Conservation (phyloP, 2,113 vertebrate species). For the Ardeotis arabs region DNA sequence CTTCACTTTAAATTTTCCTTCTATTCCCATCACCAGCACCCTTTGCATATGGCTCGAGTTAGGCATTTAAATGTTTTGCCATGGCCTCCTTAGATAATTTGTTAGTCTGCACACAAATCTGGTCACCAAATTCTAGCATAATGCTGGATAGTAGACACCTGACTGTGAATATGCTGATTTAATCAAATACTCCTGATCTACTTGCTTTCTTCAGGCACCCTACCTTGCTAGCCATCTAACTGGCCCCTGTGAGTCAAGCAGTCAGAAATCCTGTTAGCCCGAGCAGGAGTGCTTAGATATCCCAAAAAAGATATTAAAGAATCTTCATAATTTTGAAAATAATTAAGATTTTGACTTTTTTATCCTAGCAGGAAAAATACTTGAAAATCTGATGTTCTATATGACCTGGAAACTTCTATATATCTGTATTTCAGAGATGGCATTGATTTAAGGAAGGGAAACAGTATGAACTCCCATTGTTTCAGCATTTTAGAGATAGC, state of each 20-base stretch:
- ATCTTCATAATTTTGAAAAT: neutral
- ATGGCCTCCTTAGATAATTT: neutral
- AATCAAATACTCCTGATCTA: neutral
- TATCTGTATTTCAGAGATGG: neutral
- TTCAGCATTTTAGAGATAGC: neutral
- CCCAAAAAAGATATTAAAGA: neutral
- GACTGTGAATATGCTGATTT: neutral
- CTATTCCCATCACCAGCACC: neutral
- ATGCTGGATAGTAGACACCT: neutral
- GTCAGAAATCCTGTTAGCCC: neutral
- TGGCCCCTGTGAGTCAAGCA: neutral
- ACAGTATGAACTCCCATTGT: neutral
- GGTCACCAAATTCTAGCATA: neutral
- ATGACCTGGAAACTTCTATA: neutral
- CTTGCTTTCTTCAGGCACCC: neutral
- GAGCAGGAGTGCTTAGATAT: neutral
- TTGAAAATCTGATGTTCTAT: neutral
- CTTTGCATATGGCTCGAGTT: neutral
- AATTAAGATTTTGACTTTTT: neutral
- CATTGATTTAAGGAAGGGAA: neutral
- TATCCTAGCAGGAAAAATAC: neutral
- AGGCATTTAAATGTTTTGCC: neutral
- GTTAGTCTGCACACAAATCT: neutral
- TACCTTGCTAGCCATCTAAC: neutral
- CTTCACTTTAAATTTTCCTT: neutral